Evolutionary conservation across 2,888 invertebrate species (phyloP).

Genomic region (Nemotelus nigrinus): DNA sequence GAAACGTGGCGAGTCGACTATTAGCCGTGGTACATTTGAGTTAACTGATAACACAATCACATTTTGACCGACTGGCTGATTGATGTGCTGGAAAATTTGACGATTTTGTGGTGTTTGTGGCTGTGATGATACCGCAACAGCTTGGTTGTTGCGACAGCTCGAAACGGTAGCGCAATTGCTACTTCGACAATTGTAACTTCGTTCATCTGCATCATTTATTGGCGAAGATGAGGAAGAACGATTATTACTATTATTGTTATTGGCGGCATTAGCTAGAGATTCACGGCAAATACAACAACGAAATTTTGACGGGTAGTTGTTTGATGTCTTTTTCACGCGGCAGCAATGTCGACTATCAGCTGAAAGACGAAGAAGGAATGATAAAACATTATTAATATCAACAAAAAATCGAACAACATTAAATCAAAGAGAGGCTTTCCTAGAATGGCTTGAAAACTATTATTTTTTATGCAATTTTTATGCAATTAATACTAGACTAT

Average conservation of each 20-base stretch:
- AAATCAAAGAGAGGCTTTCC: too few species aligned
- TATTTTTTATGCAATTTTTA: too few species aligned
- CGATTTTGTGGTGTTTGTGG: too few species aligned
- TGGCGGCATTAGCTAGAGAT: constrained; percentile 13
- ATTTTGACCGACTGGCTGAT: neutral
- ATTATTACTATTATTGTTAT: neutral
- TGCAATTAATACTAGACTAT: too few species aligned
- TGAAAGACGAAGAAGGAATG: constrained; percentile 46
- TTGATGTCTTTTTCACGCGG: neutral
- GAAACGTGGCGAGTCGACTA: neutral
- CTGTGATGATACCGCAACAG: too few species aligned
- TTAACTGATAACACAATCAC: constrained; percentile 7
- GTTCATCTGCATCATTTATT: neutral
- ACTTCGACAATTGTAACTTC: neutral
- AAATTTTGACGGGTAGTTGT: constrained; percentile 54
- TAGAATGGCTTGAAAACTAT: too few species aligned
- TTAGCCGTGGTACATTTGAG: neutral
- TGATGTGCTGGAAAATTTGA: too few species aligned
- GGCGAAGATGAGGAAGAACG: neutral
- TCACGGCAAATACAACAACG: constrained; percentile 61
- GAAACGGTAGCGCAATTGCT: neutral
- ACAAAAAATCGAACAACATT: too few species aligned
- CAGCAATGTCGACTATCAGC: constrained; percentile 55
- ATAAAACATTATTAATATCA: too few species aligned
- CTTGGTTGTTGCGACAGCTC: too few species aligned